These are phyloP conservation scores for Sinocyclocheilus grahami DNA, from an alignment of 2,113 vertebrate genomes.

Conservation along the genomic window DNA sequence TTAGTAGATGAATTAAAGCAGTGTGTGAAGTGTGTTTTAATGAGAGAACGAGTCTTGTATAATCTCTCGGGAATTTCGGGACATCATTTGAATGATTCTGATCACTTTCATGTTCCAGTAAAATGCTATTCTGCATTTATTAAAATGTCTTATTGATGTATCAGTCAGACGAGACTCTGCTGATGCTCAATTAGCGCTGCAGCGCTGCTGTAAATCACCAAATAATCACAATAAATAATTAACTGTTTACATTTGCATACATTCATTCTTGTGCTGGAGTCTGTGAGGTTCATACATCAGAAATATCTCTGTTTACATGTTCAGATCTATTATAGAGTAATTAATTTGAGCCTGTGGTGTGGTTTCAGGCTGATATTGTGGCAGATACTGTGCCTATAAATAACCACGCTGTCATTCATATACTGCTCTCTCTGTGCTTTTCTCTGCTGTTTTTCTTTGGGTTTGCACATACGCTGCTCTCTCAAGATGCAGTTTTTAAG, in stretches of 20 bases:
- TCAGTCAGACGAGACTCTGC: neutral
- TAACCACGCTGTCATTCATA: neutral
- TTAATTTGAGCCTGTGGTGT: neutral
- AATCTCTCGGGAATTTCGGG: slow-evolving; percentile 18
- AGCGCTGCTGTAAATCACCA: neutral
- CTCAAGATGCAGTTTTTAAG: neutral
- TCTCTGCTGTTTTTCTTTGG: neutral
- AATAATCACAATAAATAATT: slow-evolving; percentile 14
- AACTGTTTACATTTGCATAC: slow-evolving; percentile 5
- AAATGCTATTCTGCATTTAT: slow-evolving; percentile 4
- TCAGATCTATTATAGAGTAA: neutral
- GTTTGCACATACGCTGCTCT: neutral
- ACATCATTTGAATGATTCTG: slow-evolving; percentile 30
- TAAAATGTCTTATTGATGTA: slow-evolving; percentile 15
- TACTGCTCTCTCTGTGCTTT: neutral
- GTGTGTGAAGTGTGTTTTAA: too few relatives aligned
- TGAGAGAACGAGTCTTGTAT: slow-evolving; percentile 11
- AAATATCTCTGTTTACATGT: neutral
- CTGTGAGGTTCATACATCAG: neutral
- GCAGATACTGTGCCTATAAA: neutral
- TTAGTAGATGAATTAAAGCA: neutral
- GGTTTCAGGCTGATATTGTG: neutral
- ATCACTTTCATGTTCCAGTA: neutral
- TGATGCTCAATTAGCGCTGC: neutral
- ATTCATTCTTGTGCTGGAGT: neutral